phyloP scores from a whole-genome alignment of 2,888 invertebrate genomes.

The Coleophora deauratella region DNA sequence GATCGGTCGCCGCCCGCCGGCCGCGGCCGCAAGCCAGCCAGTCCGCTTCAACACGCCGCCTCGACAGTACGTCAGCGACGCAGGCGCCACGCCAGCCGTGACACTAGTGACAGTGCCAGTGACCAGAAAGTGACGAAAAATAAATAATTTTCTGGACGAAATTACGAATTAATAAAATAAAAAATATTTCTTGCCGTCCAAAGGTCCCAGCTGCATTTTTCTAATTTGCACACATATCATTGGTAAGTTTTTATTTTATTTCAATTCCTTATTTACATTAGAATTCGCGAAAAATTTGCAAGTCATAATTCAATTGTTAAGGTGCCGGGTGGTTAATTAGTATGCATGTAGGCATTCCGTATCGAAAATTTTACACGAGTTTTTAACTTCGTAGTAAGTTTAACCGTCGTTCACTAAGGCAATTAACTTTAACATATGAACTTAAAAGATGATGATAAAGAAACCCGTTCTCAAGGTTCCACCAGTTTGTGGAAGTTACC shows the following conservation, averaged over 20 bases:
- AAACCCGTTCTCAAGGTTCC: too few relatives aligned
- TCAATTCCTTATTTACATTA: conserved; percentile 1
- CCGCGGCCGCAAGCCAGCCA: conserved; percentile 25
- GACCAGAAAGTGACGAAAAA: conserved; percentile 49
- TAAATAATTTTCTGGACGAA: too few relatives aligned
- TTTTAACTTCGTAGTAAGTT: too few relatives aligned
- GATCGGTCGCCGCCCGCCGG: conserved; percentile 18
- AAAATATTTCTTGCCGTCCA: conserved; percentile 22
- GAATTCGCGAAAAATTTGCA: not conserved
- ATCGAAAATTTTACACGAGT: too few relatives aligned
- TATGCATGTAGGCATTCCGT: too few relatives aligned
- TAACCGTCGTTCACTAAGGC: too few relatives aligned
- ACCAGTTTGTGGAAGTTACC: too few relatives aligned
- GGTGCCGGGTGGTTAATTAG: too few relatives aligned
- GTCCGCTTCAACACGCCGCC: conserved; percentile 53
- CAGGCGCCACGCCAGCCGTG: conserved; percentile 43
- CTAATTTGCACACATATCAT: not conserved
- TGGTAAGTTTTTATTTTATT: not conserved
- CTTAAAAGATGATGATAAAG: too few relatives aligned
- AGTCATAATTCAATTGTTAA: too few relatives aligned
- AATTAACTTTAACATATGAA: too few relatives aligned
- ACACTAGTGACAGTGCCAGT: conserved; percentile 61
- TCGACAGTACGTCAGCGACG: conserved; percentile 34
- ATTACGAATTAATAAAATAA: too few relatives aligned
- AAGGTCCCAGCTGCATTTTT: conserved; percentile 30